phyloP scores from a whole-genome alignment of 2,113 vertebrate species.

The Sclerurus mexicanus region DNA sequence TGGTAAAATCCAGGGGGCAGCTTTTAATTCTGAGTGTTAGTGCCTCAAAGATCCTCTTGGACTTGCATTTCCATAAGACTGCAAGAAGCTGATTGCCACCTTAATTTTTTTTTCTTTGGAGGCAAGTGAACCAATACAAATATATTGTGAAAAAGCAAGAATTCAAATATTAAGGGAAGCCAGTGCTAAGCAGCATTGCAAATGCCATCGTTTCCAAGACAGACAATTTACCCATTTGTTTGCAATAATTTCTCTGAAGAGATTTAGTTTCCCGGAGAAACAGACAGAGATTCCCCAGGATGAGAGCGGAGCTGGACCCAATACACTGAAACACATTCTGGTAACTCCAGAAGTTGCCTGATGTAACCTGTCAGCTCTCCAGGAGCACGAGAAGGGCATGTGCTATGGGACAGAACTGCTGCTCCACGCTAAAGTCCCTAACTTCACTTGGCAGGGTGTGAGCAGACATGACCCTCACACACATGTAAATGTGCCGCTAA shows the following conservation, averaged over 20 bases:
- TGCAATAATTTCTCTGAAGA: background rate
- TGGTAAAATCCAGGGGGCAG: background rate
- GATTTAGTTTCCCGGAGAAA: background rate
- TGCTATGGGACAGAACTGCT: background rate
- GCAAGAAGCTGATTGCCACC: background rate
- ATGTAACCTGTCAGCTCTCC: background rate
- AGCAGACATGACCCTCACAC: background rate
- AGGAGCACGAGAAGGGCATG: fast-evolving
- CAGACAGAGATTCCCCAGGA: background rate
- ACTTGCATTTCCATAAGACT: background rate
- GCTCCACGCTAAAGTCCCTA: background rate
- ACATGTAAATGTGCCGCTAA: background rate
- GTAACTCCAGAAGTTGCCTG: background rate
- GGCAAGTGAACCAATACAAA: background rate
- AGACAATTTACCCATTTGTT: background rate
- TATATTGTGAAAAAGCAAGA: background rate
- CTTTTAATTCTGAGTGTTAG: background rate
- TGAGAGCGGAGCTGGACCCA: background rate
- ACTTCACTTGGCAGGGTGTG: background rate
- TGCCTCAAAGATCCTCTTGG: background rate
- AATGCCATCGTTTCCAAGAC: background rate
- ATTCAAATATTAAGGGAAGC: background rate
- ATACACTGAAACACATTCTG: background rate
- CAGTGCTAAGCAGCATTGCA: background rate
- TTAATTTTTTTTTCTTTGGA: background rate